Percentiles rank a stretch among this genome's conserved stretches.
These are phyloP conservation scores for Deroplatys truncata DNA, from an alignment of 2,888 invertebrate genomes.

Conservation along the genomic window DNA sequence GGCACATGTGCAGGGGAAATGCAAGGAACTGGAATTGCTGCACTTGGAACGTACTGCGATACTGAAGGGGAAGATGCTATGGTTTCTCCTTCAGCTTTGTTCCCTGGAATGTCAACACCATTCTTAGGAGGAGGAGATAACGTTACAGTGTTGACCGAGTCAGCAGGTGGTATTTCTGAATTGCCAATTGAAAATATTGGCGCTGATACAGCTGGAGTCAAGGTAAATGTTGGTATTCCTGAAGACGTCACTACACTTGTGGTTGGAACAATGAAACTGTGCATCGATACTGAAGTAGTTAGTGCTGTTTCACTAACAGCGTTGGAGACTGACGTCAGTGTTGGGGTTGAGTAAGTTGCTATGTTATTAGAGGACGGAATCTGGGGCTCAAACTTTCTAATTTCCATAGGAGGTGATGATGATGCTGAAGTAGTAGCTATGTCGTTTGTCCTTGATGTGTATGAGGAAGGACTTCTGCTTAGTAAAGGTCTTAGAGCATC, in stretches of 20 bases:
- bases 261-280: not conserved
- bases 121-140: not conserved
- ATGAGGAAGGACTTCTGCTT: not conserved
- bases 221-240: not conserved
- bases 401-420: not conserved
- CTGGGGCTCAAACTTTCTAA: not conserved
- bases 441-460: not conserved
- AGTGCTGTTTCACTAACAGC: not conserved
- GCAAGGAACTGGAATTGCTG: slow-evolving; percentile 22
- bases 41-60: slow-evolving; percentile 15
- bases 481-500: not conserved
- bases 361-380: not conserved
- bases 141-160: not conserved
- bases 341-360: too few relatives aligned
- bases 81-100: not conserved
- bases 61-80: not conserved
- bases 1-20: slow-evolving; percentile 14
- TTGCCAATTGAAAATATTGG: not conserved
- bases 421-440: not conserved
- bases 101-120: not conserved
- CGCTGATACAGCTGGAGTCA: not conserved
- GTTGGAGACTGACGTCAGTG: not conserved
- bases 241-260: not conserved
- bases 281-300: not conserved
- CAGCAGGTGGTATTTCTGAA: not conserved